A percentile compares a stretch with the other conserved stretches of the same genome.
phyloP scores from a whole-genome alignment of 2,888 invertebrate genomes.

The Erebia palarica region DNA sequence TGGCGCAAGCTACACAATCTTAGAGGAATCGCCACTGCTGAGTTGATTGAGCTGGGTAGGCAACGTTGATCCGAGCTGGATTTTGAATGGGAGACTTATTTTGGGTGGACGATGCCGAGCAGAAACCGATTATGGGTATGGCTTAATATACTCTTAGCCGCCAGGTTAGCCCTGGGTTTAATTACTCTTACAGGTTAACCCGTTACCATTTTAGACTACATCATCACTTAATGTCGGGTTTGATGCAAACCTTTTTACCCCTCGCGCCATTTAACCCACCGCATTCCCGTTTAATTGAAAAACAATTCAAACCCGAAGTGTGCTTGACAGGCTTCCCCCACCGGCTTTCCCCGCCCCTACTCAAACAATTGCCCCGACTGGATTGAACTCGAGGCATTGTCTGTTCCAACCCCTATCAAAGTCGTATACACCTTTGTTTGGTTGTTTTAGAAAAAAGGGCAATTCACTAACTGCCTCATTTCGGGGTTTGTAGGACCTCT shows the following conservation, averaged over 20 bases:
- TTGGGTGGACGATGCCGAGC: no score
- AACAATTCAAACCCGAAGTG: slow-evolving; percentile 14
- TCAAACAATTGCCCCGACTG: slow-evolving; percentile 23
- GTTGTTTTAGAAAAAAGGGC: slow-evolving; percentile 33
- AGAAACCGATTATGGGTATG: no score
- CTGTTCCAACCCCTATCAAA: slow-evolving; percentile 28
- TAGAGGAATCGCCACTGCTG: no score
- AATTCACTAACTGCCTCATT: slow-evolving; percentile 12
- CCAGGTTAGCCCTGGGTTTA: no score
- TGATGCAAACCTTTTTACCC: not conserved
- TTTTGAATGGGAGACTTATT: no score
- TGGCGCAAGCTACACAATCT: no score
- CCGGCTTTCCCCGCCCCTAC: slow-evolving; percentile 9
- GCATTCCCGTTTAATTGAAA: slow-evolving; percentile 13
- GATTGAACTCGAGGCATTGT: slow-evolving; percentile 19
- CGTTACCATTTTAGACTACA: no score
- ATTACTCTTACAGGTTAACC: no score
- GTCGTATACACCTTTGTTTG: slow-evolving; percentile 25
- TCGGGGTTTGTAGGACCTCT: not conserved
- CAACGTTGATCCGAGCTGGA: no score
- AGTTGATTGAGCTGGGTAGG: no score
- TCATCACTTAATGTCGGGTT: no score
- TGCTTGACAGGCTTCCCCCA: slow-evolving; percentile 15
- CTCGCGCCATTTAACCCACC: not conserved
- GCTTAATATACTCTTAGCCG: no score